These are phyloP conservation scores for Germaria angustata DNA, from an alignment of 2,888 invertebrate species.

Conservation along the genomic window DNA sequence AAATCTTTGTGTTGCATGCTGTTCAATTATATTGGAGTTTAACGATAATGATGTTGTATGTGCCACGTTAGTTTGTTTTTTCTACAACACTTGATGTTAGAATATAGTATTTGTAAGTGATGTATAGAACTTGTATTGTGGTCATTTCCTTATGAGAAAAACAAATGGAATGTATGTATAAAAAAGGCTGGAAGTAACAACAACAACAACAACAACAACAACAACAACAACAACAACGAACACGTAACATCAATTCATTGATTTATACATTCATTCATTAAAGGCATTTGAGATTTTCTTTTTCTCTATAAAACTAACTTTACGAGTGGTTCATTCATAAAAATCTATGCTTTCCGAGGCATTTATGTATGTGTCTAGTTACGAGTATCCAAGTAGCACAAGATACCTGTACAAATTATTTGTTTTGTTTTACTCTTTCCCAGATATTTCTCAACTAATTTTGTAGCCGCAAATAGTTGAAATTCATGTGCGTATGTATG, in stretches of 20 bases:
- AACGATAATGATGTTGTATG: slow-evolving; percentile 61
- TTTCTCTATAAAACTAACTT: neutral
- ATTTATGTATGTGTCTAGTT: slow-evolving; percentile 13
- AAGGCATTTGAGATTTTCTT: slow-evolving; percentile 7
- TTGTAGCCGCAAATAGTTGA: neutral
- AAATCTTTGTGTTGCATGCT: slow-evolving; percentile 42
- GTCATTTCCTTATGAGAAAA: slow-evolving; percentile 49
- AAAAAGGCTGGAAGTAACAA: neutral
- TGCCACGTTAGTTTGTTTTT: slow-evolving; percentile 31
- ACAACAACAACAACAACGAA: neutral
- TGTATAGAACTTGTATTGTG: slow-evolving; percentile 42
- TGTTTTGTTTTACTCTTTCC: slow-evolving; percentile 29
- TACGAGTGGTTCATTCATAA: slow-evolving; percentile 56
- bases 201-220: neutral
- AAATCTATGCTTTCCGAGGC: slow-evolving; percentile 37
- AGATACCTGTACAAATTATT: slow-evolving; percentile 53
- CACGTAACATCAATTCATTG: slow-evolving; percentile 65
- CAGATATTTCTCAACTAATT: slow-evolving; percentile 25
- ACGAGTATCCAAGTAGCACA: neutral
- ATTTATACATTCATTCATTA: slow-evolving; percentile 53
- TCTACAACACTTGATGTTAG: slow-evolving; percentile 2
- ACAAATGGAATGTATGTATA: neutral
- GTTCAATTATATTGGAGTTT: slow-evolving; percentile 63
- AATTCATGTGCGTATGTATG: neutral
- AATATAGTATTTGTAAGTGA: slow-evolving; percentile 12